Base-by-base conservation (phyloP, 1,140 invertebrate species). In the Lepidurus couesii region DNA sequence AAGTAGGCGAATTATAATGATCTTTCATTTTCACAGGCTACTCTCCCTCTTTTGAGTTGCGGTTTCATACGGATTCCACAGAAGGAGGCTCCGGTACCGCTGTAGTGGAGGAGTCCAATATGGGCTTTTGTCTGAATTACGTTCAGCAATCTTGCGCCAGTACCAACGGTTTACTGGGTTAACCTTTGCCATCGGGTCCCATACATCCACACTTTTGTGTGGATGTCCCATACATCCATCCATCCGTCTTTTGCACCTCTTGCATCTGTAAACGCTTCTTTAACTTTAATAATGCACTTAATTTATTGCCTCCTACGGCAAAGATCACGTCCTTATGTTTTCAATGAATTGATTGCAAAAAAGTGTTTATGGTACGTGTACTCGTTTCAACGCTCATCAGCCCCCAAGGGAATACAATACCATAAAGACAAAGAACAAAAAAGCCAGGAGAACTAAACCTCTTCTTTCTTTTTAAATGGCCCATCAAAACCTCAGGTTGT, bases 101-200 rank as follows among this genome's bases (percentile, higher is more conserved):
- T 8, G 43, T 45, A 45, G 75, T 47, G 4, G 75, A 77, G 24
- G 47, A 26, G 8, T 44, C 43, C 24, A 77, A 77, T 43, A 45
- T 77, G 75, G 75, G 75, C 43, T 77, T 77, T 21, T 77, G 75
- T 45, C 43, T 77, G 4, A 77, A 77, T 26, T 77, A 77, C 47
- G 26, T 45, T 24, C 44, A 45, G 26, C 47, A 45, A n/a, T 44
- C 44, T 9, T 77, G 75, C 5, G 44, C 42, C 24, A 75, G 47
- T 45, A 47, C 34, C 24, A 77, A 24, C 16, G 44, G 75, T 43
- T 21, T 65, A n/a, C 21, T 65, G 16, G 53, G 53, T 7, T 65
- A 65, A 65, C 21, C 9, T 65, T 65, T 65, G 6, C 8, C 16
- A 11, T 1, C 45, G 10, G 16, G 16, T 47, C 10, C 16, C 10